Conservation (phyloP, 1,140 invertebrate genomes). For the Drosophila mojavensis region DNA sequence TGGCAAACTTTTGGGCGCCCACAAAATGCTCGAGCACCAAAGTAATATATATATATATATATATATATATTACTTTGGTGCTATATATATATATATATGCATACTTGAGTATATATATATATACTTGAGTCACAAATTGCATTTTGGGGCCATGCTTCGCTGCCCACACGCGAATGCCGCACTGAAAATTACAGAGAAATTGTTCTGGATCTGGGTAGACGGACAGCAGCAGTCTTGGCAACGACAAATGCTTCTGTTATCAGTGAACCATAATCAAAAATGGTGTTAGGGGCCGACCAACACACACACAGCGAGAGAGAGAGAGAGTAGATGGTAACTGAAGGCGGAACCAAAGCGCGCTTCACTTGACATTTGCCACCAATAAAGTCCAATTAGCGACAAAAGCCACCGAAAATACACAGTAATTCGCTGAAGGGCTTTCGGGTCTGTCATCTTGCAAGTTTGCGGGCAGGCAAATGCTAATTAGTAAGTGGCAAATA, state of each 20-base stretch:
- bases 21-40: constrained; percentile 4
- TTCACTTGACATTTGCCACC: constrained; percentile 52
- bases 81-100: neutral
- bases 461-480: constrained; percentile 43
- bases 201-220: neutral
- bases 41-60: too few relatives aligned
- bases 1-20: constrained; percentile 36
- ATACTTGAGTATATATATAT: neutral
- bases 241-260: constrained; percentile 52
- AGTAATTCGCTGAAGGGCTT: constrained; percentile 11
- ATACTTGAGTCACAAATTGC: constrained; percentile 39
- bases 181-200: constrained; percentile 2
- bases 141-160: constrained; percentile 40
- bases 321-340: neutral
- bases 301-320: too few relatives aligned
- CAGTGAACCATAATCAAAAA: constrained; percentile 52
- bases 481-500: constrained; percentile 55
- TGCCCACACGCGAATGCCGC: constrained; percentile 21
- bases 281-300: neutral
- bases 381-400: constrained; percentile 56
- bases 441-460: constrained; percentile 24
- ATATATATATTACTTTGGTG: too few relatives aligned
- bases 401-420: neutral
- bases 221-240: constrained; percentile 30
- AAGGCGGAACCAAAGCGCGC: constrained; percentile 3